A percentile compares a stretch with the other conserved stretches of the same genome.
Evolutionary conservation across 2,797 vertebrate genomes (phyloP).

Genomic region (Platyrinchus mystaceus): DNA sequence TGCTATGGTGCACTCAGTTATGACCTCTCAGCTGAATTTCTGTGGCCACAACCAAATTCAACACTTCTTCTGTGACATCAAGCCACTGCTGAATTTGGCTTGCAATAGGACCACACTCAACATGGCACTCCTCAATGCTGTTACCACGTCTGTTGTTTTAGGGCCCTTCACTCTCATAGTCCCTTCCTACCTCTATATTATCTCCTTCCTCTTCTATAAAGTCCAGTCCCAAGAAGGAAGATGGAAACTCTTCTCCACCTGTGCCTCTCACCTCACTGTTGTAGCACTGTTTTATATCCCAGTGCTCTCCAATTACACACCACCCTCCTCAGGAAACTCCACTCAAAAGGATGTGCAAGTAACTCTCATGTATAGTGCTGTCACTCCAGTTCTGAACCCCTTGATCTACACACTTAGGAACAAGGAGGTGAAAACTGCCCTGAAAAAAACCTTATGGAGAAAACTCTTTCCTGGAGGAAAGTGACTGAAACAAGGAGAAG

Average conservation of each 20-base stretch:
- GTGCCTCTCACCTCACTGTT: constrained; percentile 34
- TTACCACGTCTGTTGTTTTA: constrained; percentile 24
- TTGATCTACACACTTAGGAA: constrained; percentile 50
- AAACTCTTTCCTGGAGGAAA: neutral
- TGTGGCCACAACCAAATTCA: constrained; percentile 3
- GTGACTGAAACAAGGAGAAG: neutral
- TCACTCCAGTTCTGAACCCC: constrained; percentile 37
- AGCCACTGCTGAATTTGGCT: constrained; percentile 35
- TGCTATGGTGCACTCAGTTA: neutral
- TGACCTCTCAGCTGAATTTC: constrained; percentile 38
- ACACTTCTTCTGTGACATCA: constrained; percentile 63
- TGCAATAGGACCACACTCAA: constrained; percentile 30
- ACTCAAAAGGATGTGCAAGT: neutral
- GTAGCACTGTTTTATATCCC: constrained; percentile 35
- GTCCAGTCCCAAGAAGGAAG: neutral
- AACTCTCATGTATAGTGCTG: neutral
- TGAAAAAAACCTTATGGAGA: neutral
- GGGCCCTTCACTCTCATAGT: constrained; percentile 18
- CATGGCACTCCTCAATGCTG: constrained; percentile 15
- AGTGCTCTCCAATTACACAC: neutral
- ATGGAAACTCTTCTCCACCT: constrained; percentile 51
- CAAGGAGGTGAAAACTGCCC: neutral
- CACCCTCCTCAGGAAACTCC: neutral
- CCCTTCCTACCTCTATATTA: constrained; percentile 37
- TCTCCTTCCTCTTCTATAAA: neutral